phyloP scores from a whole-genome alignment of 2,113 vertebrate species.

The Archocentrus centrarchus region DNA sequence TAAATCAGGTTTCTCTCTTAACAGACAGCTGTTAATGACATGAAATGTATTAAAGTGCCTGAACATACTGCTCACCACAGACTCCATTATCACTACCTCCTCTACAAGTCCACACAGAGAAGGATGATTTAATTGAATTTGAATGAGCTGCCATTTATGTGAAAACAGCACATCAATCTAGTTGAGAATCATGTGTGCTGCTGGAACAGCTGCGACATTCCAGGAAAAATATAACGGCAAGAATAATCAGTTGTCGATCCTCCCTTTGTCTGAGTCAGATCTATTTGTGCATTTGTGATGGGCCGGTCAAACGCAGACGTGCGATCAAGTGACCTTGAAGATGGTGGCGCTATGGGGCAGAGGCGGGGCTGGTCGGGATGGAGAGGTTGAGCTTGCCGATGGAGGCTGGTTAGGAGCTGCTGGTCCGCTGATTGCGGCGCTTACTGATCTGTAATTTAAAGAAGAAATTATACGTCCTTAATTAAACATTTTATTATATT shows the following conservation, averaged over 20 bases:
- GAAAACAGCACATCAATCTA: conserved; percentile 56
- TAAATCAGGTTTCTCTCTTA: conserved; percentile 48
- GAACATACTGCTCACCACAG: conserved; percentile 21
- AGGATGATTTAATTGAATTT: conserved; percentile 68
- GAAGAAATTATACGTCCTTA: background rate
- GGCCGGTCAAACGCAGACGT: background rate
- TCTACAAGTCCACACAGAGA: conserved; percentile 25
- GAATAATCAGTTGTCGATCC: background rate
- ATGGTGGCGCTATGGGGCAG: conserved; percentile 70
- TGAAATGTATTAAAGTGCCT: conserved; percentile 46
- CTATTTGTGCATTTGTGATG: background rate
- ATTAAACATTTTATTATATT: conserved; percentile 11
- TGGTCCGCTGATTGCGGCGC: conserved; percentile 52
- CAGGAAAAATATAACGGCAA: background rate
- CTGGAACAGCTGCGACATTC: conserved; percentile 4
- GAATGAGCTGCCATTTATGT: conserved; percentile 64
- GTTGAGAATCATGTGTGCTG: conserved; percentile 17
- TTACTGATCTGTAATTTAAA: conserved; percentile 73
- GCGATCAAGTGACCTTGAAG: conserved; percentile 74
- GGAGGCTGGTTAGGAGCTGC: conserved; percentile 62
- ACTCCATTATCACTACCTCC: conserved; percentile 47
- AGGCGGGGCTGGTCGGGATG: conserved; percentile 56
- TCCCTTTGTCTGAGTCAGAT: background rate
- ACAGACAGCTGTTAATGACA: conserved; percentile 51
- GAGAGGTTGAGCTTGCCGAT: conserved; percentile 51